phyloP scores from a whole-genome alignment of 2,888 invertebrate species.

The Acleris sparsana region DNA sequence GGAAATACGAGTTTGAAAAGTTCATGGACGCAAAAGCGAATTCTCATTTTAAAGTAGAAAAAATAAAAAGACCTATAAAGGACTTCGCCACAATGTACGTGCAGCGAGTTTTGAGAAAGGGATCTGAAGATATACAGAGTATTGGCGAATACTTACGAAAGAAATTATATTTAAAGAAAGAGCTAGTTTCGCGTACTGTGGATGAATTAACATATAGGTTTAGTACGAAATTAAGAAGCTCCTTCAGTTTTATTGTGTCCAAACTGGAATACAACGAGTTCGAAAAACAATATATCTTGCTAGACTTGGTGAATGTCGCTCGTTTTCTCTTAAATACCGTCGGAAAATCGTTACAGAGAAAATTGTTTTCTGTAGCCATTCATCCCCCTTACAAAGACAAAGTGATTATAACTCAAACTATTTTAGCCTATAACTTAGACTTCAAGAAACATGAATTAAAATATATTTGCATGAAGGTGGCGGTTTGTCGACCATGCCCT shows the following conservation, averaged over 20 bases:
- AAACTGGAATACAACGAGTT: too few species aligned
- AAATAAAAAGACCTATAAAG: neutral
- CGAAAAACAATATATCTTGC: too few species aligned
- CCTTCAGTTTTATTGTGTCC: neutral
- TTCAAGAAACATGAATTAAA: slow-evolving; percentile 47
- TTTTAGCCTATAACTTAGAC: slow-evolving; percentile 29
- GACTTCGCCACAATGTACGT: neutral
- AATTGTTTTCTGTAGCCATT: slow-evolving; percentile 17
- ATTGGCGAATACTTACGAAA: slow-evolving; percentile 1
- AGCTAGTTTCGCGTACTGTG: neutral
- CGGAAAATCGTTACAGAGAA: slow-evolving; percentile 40
- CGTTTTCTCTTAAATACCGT: too few species aligned
- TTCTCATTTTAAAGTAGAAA: too few species aligned
- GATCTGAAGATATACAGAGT: slow-evolving; percentile 4
- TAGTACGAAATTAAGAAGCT: neutral
- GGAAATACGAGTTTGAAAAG: too few species aligned
- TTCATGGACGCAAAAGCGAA: too few species aligned
- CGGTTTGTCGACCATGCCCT: slow-evolving; percentile 52
- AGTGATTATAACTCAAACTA: slow-evolving; percentile 2
- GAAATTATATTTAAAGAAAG: neutral
- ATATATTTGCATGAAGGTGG: slow-evolving; percentile 45
- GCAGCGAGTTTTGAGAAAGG: slow-evolving; percentile 8
- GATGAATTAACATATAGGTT: neutral
- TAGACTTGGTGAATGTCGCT: too few species aligned
- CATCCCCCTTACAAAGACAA: neutral